These are phyloP conservation scores for Meandrina meandrites DNA, from an alignment of 92 coral and sea anemone genomes.

Conservation along the genomic window DNA sequence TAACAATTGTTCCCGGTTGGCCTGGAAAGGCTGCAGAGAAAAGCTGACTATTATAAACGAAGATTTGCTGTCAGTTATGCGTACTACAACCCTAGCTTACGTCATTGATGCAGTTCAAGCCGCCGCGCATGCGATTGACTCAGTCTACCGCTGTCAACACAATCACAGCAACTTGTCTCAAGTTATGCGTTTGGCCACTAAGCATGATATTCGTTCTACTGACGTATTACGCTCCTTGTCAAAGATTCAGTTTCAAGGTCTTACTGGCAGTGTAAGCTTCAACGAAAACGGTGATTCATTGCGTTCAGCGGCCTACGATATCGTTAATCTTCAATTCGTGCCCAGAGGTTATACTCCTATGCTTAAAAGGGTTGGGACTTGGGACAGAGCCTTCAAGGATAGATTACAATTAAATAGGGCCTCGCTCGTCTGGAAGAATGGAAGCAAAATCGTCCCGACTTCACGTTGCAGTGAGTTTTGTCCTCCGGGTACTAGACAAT, in stretches of 20 bases:
- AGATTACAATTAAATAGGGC: constrained; percentile 39
- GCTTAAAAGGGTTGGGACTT: constrained; percentile 64
- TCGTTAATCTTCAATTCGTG: constrained; percentile 64
- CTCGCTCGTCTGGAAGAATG: constrained; percentile 67
- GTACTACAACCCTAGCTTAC: constrained; percentile 63
- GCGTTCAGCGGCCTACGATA: constrained; percentile 71
- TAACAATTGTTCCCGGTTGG: constrained; percentile 34
- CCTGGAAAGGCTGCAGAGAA: constrained; percentile 10
- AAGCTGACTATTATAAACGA: neutral
- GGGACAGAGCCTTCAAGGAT: constrained; percentile 49
- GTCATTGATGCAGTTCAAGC: constrained; percentile 81
- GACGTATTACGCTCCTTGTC: constrained; percentile 50
- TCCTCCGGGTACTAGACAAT: constrained; percentile 66
- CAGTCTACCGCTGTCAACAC: constrained; percentile 63
- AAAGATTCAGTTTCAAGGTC: constrained; percentile 61
- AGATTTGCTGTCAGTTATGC: constrained; percentile 34
- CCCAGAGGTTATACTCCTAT: constrained; percentile 33
- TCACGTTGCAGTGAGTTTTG: constrained; percentile 74
- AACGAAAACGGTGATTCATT: constrained; percentile 70
- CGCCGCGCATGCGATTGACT: constrained; percentile 79
- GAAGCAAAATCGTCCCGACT: constrained; percentile 47
- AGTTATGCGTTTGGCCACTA: constrained; percentile 30
- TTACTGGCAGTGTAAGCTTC: constrained; percentile 70
- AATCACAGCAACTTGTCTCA: neutral
- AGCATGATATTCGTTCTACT: constrained; percentile 30